phyloP scores from a whole-genome alignment of 1,140 invertebrate genomes.

The Pteromalus puparum region DNA sequence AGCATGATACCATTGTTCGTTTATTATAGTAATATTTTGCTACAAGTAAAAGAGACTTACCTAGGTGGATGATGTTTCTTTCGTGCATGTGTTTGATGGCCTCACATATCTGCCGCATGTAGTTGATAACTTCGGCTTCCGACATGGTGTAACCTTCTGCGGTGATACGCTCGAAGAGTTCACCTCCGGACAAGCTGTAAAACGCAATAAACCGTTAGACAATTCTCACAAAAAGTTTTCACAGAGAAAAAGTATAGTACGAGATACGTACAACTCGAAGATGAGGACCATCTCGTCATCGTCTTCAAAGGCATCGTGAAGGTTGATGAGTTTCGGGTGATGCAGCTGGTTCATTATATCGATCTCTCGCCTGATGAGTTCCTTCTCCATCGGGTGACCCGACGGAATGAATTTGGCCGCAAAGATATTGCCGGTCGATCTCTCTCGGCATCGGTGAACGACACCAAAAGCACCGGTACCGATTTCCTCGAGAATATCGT shows the following conservation, averaged over 20 bases:
- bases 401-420: conserved; percentile 99
- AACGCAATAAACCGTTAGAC: conserved; percentile 55
- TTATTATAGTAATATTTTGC: neutral
- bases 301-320: conserved; percentile 99
- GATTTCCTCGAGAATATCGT: conserved; percentile 99
- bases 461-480: conserved; percentile 99
- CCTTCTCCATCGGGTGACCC: conserved; percentile 95
- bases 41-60: conserved; percentile 67
- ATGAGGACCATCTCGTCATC: conserved; percentile 99
- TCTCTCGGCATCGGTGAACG: conserved; percentile 97
- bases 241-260: conserved; percentile 14
- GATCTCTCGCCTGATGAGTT: conserved; percentile 97
- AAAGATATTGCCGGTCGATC: conserved; percentile 96
- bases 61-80: conserved; percentile 98
- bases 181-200: conserved; percentile 95
- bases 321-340: conserved; percentile 97
- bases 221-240: conserved; percentile 48
- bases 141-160: conserved; percentile 98
- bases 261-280: conserved; percentile 95
- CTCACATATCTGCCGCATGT: conserved; percentile 99
- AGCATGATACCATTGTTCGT: neutral
- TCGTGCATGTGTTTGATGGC: conserved; percentile 99
- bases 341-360: conserved; percentile 99
- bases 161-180: conserved; percentile 98
- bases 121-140: conserved; percentile 99